These are phyloP conservation scores for Lepas anatifera DNA, from an alignment of 2,888 invertebrate genomes.

Conservation along the genomic window DNA sequence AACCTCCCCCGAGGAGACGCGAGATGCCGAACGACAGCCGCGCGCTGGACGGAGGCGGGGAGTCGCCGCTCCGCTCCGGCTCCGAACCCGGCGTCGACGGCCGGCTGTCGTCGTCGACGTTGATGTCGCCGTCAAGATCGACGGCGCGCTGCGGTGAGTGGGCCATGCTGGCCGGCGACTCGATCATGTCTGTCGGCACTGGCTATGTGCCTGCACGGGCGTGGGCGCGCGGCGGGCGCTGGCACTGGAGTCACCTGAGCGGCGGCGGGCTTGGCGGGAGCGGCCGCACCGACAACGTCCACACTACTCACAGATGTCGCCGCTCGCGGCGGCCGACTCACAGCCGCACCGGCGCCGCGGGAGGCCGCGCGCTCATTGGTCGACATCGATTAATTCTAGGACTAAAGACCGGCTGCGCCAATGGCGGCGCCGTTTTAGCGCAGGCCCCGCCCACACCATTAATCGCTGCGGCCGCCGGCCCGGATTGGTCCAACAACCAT, in stretches of 20 bases:
- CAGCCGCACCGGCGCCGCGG: background rate
- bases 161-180: background rate
- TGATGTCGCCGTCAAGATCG: background rate
- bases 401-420: background rate
- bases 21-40: constrained; percentile 25
- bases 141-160: background rate
- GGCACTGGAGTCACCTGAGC: no score
- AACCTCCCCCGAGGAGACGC: constrained; percentile 22
- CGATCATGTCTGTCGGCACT: background rate
- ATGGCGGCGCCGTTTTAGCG: background rate
- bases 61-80: background rate
- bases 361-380: background rate
- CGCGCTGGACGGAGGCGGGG: constrained; percentile 15
- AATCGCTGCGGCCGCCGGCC: background rate
- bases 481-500: constrained; percentile 6
- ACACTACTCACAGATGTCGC: background rate
- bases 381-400: background rate
- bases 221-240: no score
- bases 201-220: no score
- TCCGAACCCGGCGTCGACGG: background rate
- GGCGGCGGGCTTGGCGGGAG: no score
- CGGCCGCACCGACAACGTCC: no score
- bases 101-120: constrained; percentile 9
- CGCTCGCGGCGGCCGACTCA: background rate
- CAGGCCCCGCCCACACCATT: constrained; percentile 2